A percentile compares a stretch with the other conserved stretches of the same genome.
Conservation (phyloP, 1,140 invertebrate genomes). For the Ditylenchus dipsaci region DNA sequence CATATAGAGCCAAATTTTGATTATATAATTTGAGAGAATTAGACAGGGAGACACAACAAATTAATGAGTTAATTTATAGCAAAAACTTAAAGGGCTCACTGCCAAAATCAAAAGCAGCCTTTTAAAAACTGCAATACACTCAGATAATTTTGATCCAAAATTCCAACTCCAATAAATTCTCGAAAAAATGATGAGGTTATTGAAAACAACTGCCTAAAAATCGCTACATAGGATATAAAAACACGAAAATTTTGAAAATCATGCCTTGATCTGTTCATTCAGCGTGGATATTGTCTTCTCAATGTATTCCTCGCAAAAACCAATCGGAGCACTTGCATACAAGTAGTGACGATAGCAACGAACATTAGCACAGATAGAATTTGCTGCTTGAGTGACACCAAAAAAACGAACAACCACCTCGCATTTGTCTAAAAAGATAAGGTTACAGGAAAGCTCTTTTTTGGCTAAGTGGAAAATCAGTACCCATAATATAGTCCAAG, state of each 20-base stretch:
- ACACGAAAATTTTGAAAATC: neutral
- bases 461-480: neutral
- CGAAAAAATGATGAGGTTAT: constrained; percentile 7
- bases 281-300: constrained; percentile 29
- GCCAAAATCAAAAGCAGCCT: too few species aligned
- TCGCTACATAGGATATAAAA: neutral
- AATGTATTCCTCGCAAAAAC: constrained; percentile 35
- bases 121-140: too few species aligned
- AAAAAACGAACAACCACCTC: constrained; percentile 75
- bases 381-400: constrained; percentile 83
- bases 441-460: neutral
- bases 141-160: too few species aligned
- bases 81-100: too few species aligned
- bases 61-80: too few species aligned
- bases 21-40: too few species aligned
- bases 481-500: constrained; percentile 29
- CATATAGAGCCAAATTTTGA: too few species aligned
- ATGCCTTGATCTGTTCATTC: constrained; percentile 36
- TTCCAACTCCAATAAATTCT: neutral
- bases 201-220: neutral
- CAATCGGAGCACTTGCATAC: constrained; percentile 74
- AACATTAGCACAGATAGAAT: constrained; percentile 90
- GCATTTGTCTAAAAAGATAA: constrained; percentile 23
- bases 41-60: too few species aligned
- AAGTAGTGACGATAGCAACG: constrained; percentile 96